Conservation (phyloP, 1,140 invertebrate species). For the Drosophila sucinea region DNA sequence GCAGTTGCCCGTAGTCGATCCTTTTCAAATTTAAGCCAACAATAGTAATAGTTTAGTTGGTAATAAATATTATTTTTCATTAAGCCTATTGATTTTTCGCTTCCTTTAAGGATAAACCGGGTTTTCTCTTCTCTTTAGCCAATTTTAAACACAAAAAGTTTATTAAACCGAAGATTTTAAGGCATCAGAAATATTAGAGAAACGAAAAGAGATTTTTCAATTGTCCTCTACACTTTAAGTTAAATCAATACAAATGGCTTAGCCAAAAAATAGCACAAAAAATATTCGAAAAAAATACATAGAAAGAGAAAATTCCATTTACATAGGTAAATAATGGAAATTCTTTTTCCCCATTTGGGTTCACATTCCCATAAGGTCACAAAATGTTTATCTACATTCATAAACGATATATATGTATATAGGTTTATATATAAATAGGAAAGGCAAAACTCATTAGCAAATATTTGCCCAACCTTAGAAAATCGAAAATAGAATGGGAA, state of each 20-base stretch:
- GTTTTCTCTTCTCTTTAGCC: no score
- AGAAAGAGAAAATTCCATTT: conserved; percentile 41
- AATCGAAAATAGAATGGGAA: conserved; percentile 10
- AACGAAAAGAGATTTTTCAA: neutral
- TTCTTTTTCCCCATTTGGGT: conserved; percentile 14
- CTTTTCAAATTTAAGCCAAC: no score
- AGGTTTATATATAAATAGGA: conserved; percentile 46
- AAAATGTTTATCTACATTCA: conserved; percentile 38
- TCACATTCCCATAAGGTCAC: conserved; percentile 38
- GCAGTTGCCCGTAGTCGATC: no score
- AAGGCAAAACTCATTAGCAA: conserved; percentile 75
- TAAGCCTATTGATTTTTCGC: neutral
- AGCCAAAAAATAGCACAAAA: conserved; percentile 3
- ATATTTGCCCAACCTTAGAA: conserved; percentile 60
- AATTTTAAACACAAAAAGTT: no score
- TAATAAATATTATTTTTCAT: neutral
- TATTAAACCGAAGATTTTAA: no score
- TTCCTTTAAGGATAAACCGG: neutral
- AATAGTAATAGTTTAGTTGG: no score
- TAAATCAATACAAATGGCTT: conserved; percentile 37
- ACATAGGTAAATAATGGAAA: conserved; percentile 51
- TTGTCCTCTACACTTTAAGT: neutral
- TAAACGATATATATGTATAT: conserved; percentile 6
- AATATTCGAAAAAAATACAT: neutral
- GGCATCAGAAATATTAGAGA: no score